Conservation (phyloP, 2,888 invertebrate genomes). For the Melikaiella ostensackeni region DNA sequence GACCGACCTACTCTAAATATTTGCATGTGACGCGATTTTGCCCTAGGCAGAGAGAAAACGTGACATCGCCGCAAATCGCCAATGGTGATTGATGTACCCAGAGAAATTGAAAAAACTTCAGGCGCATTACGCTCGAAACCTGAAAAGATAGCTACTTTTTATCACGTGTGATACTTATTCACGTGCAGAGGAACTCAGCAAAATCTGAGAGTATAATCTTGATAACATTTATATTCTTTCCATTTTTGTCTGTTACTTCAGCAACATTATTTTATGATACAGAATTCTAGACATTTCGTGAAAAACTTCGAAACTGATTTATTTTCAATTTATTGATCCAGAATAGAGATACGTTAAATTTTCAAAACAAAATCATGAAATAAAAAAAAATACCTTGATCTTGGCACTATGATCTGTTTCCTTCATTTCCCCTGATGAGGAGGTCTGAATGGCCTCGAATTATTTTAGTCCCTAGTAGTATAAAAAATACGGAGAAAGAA, state of each 20-base stretch:
- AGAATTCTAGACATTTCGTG: background rate
- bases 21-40: conserved; percentile 65
- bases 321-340: no score
- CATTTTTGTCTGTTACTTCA: background rate
- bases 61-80: conserved; percentile 26
- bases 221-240: background rate
- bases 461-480: no score
- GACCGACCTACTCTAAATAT: conserved; percentile 67
- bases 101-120: conserved; percentile 1
- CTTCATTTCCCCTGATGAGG: no score
- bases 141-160: conserved; percentile 10
- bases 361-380: no score
- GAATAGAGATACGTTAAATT: no score
- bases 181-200: background rate
- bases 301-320: background rate
- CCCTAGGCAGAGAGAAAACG: conserved; percentile 56
- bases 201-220: conserved; percentile 8
- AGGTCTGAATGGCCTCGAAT: no score
- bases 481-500: no score
- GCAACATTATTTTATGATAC: background rate
- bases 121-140: conserved; percentile 9
- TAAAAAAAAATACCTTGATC: no score
- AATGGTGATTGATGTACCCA: conserved; percentile 57
- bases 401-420: no score
- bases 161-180: background rate